A percentile compares a stretch with the other conserved stretches of the same genome.
Evolutionary conservation across 2,888 invertebrate genomes (phyloP).

Genomic region (Mechanitis messenoides): DNA sequence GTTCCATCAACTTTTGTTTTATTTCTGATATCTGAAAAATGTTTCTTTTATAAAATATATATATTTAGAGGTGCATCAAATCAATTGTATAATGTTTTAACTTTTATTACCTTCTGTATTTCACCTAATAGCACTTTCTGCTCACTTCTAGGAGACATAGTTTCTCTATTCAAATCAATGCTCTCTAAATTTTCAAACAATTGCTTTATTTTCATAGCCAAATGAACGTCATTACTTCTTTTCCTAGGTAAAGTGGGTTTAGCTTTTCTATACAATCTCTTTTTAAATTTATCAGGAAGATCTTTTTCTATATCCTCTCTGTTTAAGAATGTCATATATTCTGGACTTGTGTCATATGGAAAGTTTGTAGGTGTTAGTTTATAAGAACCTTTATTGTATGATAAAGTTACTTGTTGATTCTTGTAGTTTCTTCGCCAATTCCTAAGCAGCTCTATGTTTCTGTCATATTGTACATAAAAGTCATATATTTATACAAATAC

Average conservation of each 20-base stretch:
- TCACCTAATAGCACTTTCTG: conserved; percentile 73
- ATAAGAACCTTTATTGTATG: conserved; percentile 36
- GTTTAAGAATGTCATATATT: conserved; percentile 71
- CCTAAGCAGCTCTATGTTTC: conserved; percentile 62
- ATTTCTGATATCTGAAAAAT: conserved; percentile 73
- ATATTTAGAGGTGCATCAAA: neutral
- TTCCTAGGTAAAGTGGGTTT: conserved; percentile 56
- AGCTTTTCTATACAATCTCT: conserved; percentile 43
- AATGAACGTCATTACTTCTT: conserved; percentile 52
- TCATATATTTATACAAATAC: neutral
- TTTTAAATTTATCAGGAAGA: conserved; percentile 63
- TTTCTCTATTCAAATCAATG: conserved; percentile 55
- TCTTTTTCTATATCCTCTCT: conserved; percentile 69
- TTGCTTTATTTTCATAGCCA: conserved; percentile 66
- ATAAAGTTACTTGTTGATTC: conserved; percentile 37
- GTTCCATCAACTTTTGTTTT: conserved; percentile 70
- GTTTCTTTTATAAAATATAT: neutral
- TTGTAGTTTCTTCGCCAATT: conserved; percentile 73
- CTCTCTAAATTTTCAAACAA: conserved; percentile 63
- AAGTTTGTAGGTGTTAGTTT: conserved; percentile 41
- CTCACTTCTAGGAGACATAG: conserved; percentile 71
- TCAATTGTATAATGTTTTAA: neutral
- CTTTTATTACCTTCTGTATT: conserved; percentile 74
- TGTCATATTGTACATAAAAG: conserved; percentile 32
- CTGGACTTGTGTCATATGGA: conserved; percentile 77